Evolutionary conservation across 2,888 invertebrate species (phyloP), one percentile per base, ranked within the genome.

Genomic region (Charanyca ferruginea): DNA sequence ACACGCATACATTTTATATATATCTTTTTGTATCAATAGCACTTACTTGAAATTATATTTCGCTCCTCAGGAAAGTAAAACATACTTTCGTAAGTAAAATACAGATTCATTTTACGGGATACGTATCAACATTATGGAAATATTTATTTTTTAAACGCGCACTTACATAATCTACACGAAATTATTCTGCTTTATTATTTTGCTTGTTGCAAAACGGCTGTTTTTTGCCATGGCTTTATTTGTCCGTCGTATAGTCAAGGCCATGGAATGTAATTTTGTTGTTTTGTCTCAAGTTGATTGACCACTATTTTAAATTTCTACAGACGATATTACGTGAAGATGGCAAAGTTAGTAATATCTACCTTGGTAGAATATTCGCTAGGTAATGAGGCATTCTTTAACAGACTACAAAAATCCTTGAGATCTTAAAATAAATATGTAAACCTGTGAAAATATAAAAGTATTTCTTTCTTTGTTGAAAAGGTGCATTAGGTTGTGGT

Each of bases 111-210:
- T 52, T 52, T 3, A n/a, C 3, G 0, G n/a, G 9, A 18, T 38
- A 44, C 6, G 2, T 9, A 13, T 20, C 9, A 18, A n/a, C 18
- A 35, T 55, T 44, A 25, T 8, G 13, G 16, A 47, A 35, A 51
- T 38, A 49, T 42, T 52, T 41, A 58, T 25, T 59, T 53, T 51
- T 38, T 57, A 66, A 57, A 44, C 18, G 47, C 42, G 28, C 25
- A 44, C 79, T 79, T 79, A 79, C 71, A 85, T 85, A 85, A 85
- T 81, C 49, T 52, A 47, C 74, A 69, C 66, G n/a, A 23, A 68
- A 55, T 66, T 70, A 79, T 54, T 62, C 66, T 20, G 22, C 11
- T 66, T 63, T 41, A n/a, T 41, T 35, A 38, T 5, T 9, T 60
- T 61, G 42, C 55, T 64, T 48, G 49, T 71, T 52, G 65, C 53